Evolutionary conservation across 2,113 vertebrate species (phyloP), one percentile per base, ranked within the genome.

Genomic region (Burhinus bistriatus): DNA sequence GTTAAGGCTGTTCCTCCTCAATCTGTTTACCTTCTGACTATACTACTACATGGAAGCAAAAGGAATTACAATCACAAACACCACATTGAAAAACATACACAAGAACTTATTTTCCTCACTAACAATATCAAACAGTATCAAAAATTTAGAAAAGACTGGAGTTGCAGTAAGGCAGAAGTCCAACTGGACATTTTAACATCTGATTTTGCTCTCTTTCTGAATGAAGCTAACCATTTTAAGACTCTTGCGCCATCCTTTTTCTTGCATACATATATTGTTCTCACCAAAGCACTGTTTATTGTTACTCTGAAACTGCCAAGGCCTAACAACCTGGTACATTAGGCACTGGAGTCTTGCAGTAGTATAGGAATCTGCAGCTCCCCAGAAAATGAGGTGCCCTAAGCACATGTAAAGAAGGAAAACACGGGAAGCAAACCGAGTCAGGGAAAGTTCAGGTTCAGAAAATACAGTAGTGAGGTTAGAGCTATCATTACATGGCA

Each of bases 1-100:
- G 93, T 98, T 95, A 98, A 94, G 36, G 58, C 27, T 88, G 19
- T 38, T 65, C 20, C 45, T 93, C 55, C 58, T 92, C 58, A 69
- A n/a, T 59, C 49, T 75, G 18, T 55, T 85, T 76, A 27, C 18
- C 40, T 72, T 44, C 51, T 85, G 26, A 83, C 34, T 84, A 83
- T 57, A 54, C 78, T 66, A 92, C 52, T 34, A 87, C 65, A 78
- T 44, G 1, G 7, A 83, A 87, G 52, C 32, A 72, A 94, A 94
- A 75, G 29, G 58, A 91, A 77, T 79, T 83, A 71, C 25, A 78
- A 80, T 58, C 40, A 64, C 71, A 89, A 92, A 79, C 2, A 29
- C 12, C 18, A 36, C 57, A 49, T 0, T 47, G 51, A 93, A 94
- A 93, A 96, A 85, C 58, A 40, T 15, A 55, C 12, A 36, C 0